Conservation (phyloP, 2,888 invertebrate species). For the Chydorus sphaericus region DNA sequence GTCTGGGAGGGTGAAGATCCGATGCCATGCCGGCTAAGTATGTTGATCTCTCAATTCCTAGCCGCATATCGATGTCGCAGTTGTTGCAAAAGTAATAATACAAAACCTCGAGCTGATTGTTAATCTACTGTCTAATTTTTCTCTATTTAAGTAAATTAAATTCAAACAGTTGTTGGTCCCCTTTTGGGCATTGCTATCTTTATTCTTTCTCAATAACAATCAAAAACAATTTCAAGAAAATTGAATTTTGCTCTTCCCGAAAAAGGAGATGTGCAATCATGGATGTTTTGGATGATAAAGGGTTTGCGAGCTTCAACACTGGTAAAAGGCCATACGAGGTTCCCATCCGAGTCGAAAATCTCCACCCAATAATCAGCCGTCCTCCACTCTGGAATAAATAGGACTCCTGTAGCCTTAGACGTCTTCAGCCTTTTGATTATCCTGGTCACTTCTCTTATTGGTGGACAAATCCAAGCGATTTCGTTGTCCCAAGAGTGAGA, state of each 20-base stretch:
- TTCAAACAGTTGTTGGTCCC: too few relatives aligned
- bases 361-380: neutral
- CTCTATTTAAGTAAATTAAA: too few relatives aligned
- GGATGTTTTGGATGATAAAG: neutral
- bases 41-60: too few relatives aligned
- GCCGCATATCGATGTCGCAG: too few relatives aligned
- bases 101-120: too few relatives aligned
- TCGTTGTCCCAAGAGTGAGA: neutral
- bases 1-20: neutral
- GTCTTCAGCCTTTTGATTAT: neutral
- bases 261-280: neutral
- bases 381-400: neutral
- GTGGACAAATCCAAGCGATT: neutral
- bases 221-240: neutral
- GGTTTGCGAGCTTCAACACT: neutral
- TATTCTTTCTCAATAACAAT: too few relatives aligned
- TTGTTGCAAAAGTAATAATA: too few relatives aligned
- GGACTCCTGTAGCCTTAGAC: neutral
- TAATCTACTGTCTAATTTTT: too few relatives aligned
- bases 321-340: neutral
- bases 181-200: too few relatives aligned
- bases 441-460: neutral
- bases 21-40: too few relatives aligned
- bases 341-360: neutral
- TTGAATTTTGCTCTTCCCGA: neutral